phyloP scores from a whole-genome alignment of 1,140 invertebrate species.

The Acyrthosiphon pisum region DNA sequence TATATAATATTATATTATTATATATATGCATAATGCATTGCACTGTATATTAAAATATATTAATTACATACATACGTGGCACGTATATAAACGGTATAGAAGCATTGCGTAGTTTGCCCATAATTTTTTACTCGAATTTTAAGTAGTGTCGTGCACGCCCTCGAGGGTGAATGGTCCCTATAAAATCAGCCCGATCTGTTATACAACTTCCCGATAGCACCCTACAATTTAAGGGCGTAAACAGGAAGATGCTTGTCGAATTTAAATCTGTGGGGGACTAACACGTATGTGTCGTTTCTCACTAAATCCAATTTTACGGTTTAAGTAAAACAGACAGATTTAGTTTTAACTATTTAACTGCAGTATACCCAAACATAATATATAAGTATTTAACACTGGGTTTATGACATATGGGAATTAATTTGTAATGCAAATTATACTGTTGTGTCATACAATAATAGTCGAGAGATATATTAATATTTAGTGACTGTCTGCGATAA shows the following conservation, averaged over 20 bases:
- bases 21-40: neutral
- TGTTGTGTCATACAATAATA: neutral
- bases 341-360: neutral
- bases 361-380: neutral
- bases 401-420: no score
- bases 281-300: slow-evolving; percentile 41
- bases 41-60: neutral
- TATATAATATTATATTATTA: neutral
- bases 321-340: neutral
- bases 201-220: slow-evolving; percentile 32
- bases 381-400: neutral
- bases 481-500: neutral
- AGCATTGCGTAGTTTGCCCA: neutral
- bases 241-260: slow-evolving; percentile 55
- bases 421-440: neutral
- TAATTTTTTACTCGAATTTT: slow-evolving; percentile 38
- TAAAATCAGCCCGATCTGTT: slow-evolving; percentile 36
- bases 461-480: neutral
- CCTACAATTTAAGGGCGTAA: slow-evolving; percentile 47
- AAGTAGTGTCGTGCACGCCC: slow-evolving; percentile 2
- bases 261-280: slow-evolving; percentile 20
- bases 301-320: slow-evolving; percentile 29
- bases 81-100: neutral
- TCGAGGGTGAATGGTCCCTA: neutral
- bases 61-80: neutral